Evolutionary conservation across 1,140 invertebrate species (phyloP).

Genomic region (Dendroctonus ponderosae): DNA sequence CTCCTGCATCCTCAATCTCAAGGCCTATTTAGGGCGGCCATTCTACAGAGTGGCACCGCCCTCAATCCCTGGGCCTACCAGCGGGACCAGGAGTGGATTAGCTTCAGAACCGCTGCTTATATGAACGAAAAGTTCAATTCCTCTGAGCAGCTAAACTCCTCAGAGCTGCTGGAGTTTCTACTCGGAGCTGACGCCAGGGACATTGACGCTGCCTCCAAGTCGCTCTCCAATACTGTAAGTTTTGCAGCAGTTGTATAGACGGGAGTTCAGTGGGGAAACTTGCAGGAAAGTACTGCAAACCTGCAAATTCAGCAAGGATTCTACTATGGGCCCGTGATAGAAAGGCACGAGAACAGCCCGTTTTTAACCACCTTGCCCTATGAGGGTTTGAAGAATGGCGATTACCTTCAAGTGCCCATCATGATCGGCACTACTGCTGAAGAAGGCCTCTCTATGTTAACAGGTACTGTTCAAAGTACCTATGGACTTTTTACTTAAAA

Average conservation of each 20-base stretch:
- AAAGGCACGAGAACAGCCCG: slow-evolving; percentile 14
- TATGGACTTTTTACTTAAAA: slow-evolving; percentile 2
- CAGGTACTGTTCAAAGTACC: not conserved
- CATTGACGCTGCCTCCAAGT: slow-evolving; percentile 10
- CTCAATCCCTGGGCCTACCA: slow-evolving; percentile 33
- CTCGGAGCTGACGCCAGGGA: slow-evolving; percentile 5
- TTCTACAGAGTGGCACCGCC: slow-evolving; percentile 27
- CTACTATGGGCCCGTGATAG: slow-evolving; percentile 24
- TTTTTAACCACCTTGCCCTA: slow-evolving; percentile 25
- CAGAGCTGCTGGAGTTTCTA: slow-evolving; percentile 3
- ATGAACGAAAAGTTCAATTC: slow-evolving; percentile 6
- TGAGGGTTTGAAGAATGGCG: slow-evolving; percentile 18
- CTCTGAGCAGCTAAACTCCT: not conserved
- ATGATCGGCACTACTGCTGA: slow-evolving; percentile 30
- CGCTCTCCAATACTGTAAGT: not conserved
- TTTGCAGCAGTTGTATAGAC: not conserved
- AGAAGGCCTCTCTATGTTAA: slow-evolving; percentile 14
- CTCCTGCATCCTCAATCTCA: slow-evolving; percentile 6
- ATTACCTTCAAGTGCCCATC: slow-evolving; percentile 24
- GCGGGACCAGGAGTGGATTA: slow-evolving; percentile 12
- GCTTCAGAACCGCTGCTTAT: slow-evolving; percentile 13
- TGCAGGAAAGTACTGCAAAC: slow-evolving; percentile 4
- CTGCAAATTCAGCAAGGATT: slow-evolving; percentile 31
- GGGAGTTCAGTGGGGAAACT: slow-evolving; percentile 2
- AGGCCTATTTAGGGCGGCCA: slow-evolving; percentile 31